Percentiles rank a stretch among this genome's conserved stretches.
Evolutionary conservation across 2,113 vertebrate species (phyloP).

Genomic region (Blennius ocellaris): DNA sequence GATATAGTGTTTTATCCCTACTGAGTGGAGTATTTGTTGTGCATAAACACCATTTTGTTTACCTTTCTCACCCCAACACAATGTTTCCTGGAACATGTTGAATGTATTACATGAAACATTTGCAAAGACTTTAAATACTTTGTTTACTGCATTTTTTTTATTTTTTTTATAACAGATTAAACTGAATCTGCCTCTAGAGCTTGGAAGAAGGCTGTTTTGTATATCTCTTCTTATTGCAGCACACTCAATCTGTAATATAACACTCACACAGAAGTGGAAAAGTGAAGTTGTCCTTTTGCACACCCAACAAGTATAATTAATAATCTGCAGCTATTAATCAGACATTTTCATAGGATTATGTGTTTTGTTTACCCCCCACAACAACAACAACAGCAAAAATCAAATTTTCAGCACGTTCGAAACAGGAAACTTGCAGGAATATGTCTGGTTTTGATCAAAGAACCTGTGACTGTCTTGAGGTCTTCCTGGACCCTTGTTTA

Average conservation of each 20-base stretch:
- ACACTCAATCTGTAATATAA: no score
- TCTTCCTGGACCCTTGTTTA: constrained; percentile 1
- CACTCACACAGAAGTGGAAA: no score
- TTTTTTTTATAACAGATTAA: background rate
- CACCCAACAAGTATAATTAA: no score
- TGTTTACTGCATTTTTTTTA: constrained; percentile 1
- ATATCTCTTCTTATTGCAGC: background rate
- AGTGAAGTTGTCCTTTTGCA: no score
- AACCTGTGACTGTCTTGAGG: constrained; percentile 4
- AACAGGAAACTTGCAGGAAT: background rate
- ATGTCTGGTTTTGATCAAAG: background rate
- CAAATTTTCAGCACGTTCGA: background rate
- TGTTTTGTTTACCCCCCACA: background rate
- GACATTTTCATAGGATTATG: background rate
- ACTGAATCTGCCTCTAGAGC: background rate
- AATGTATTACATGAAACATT: constrained; percentile 1
- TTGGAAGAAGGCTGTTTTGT: background rate
- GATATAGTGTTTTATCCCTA: background rate
- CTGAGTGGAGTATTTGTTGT: background rate
- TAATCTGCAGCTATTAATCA: background rate
- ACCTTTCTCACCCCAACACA: constrained; percentile 14
- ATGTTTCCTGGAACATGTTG: background rate
- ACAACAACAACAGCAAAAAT: background rate
- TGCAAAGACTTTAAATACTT: background rate
- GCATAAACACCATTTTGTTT: constrained; percentile 13